Evolutionary conservation across 2,797 vertebrate species (phyloP).

Genomic region (Moxostoma hubbsi): DNA sequence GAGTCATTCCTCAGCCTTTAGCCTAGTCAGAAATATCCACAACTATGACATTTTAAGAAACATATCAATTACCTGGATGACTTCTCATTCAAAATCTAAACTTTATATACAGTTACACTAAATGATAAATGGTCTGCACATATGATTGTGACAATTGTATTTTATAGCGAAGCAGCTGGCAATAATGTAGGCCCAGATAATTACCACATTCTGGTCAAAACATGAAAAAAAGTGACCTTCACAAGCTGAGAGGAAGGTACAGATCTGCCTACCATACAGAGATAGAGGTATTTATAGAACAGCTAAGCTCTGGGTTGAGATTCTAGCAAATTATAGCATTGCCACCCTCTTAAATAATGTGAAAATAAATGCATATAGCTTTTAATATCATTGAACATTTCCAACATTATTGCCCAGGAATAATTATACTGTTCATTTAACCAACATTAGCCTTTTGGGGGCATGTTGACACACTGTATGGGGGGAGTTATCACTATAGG

Average conservation of each 20-base stretch:
- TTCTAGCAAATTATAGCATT: background rate
- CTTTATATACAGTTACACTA: background rate
- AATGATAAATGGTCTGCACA: conserved; percentile 5
- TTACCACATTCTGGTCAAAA: conserved; percentile 45
- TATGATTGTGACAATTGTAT: background rate
- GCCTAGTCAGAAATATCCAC: no score
- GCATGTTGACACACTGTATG: background rate
- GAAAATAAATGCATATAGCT: background rate
- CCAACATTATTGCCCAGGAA: no score
- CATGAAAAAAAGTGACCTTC: conserved; percentile 56
- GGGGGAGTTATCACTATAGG: no score
- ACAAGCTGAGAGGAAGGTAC: conserved; percentile 3
- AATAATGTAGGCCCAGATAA: conserved; percentile 36
- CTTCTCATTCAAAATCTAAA: background rate
- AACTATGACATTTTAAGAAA: conserved; percentile 23
- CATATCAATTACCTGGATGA: background rate
- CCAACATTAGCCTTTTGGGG: background rate
- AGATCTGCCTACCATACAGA: background rate
- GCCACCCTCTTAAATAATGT: background rate
- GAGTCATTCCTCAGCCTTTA: background rate
- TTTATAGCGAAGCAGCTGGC: conserved; percentile 52
- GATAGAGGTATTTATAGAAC: conserved; percentile 18
- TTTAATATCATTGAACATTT: background rate
- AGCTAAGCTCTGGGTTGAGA: background rate
- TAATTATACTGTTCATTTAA: background rate